phyloP scores from a whole-genome alignment of 2,113 vertebrate species.

The Heterochromis multidens region DNA sequence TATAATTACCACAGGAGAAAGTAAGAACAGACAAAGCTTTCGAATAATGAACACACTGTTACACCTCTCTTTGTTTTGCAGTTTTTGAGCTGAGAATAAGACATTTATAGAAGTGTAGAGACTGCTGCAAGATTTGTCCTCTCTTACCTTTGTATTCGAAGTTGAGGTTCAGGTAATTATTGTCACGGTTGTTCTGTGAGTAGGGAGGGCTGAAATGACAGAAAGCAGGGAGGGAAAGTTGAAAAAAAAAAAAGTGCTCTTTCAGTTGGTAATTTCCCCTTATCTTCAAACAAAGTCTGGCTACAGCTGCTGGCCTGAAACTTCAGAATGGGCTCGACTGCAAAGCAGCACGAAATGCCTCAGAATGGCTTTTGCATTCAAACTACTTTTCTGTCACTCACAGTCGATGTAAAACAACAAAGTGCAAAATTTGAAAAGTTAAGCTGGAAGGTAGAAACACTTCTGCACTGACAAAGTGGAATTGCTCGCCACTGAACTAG shows the following conservation, averaged over 20 bases:
- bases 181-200: constrained; percentile 79
- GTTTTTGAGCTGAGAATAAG: not conserved
- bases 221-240: not conserved
- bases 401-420: not conserved
- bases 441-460: not conserved
- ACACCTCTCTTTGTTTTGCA: not conserved
- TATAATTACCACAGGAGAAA: not conserved
- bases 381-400: not conserved
- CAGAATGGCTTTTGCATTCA: not conserved
- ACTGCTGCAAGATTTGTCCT: not conserved
- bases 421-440: not conserved
- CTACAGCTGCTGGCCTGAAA: constrained; percentile 9
- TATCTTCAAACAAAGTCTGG: constrained; percentile 39
- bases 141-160: constrained; percentile 80
- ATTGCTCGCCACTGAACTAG: not conserved
- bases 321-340: not conserved
- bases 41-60: not conserved
- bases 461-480: not conserved
- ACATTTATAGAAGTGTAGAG: not conserved
- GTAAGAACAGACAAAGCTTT: not conserved
- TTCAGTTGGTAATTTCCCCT: constrained; percentile 28
- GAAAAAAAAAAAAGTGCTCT: not conserved
- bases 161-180: constrained; percentile 81
- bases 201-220: constrained; percentile 75
- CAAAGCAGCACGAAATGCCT: not conserved